These are phyloP conservation scores for Corticium candelabrum DNA, from an alignment of 37 sponge, comb jelly and placozoan genomes.

Conservation along the genomic window DNA sequence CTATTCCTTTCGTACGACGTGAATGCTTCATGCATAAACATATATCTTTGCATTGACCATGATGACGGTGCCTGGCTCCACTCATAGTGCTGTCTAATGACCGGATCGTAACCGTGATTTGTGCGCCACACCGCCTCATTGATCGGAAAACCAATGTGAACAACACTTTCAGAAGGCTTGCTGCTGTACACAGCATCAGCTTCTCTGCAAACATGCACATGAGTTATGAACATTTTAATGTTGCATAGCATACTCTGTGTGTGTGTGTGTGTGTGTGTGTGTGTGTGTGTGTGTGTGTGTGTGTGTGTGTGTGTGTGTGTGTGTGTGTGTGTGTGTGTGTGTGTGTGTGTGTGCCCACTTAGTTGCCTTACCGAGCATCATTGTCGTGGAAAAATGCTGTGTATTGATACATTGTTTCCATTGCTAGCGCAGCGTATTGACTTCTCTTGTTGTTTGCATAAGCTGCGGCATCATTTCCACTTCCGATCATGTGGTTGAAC, in stretches of 20 bases:
- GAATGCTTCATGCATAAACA: slow-evolving; percentile 50
- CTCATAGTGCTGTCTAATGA: slow-evolving; percentile 43
- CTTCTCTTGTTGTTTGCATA: background rate
- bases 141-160: slow-evolving; percentile 57
- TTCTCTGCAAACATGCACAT: slow-evolving; percentile 33
- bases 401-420: slow-evolving; percentile 63
- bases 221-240: too few species aligned
- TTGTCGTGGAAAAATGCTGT: slow-evolving; percentile 57
- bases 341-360: too few species aligned
- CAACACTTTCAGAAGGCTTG: background rate
- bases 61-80: slow-evolving; percentile 53
- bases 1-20: slow-evolving; percentile 6
- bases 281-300: too few species aligned
- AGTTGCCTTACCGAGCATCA: slow-evolving; percentile 39
- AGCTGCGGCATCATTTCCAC: slow-evolving; percentile 16
- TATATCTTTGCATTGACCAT: slow-evolving; percentile 49
- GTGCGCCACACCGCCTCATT: slow-evolving; percentile 60
- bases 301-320: too few species aligned
- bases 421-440: slow-evolving; percentile 23
- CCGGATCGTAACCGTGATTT: slow-evolving; percentile 66
- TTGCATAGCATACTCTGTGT: too few species aligned
- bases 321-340: too few species aligned
- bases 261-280: too few species aligned
- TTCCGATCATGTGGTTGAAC: slow-evolving; percentile 44
- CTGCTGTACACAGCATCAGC: slow-evolving; percentile 26